Evolutionary conservation across 2,113 vertebrate species (phyloP).

Genomic region (Centropus bengalensis): DNA sequence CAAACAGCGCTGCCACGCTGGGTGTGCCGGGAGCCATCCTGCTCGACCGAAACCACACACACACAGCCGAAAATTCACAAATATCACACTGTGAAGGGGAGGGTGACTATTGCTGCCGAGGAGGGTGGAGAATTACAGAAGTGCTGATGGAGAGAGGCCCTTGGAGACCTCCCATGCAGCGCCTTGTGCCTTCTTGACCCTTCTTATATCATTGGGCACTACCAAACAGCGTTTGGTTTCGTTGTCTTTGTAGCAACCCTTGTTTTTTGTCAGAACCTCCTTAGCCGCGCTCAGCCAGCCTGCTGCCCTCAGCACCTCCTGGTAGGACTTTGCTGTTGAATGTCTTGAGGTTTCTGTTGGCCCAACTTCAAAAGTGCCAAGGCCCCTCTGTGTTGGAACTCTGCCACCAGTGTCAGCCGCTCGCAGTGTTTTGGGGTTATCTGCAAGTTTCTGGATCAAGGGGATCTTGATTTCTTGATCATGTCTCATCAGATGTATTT

Average conservation of each 20-base stretch:
- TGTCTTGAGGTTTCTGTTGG: neutral
- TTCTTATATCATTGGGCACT: neutral
- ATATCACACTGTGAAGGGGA: accelerated
- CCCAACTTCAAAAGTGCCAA: neutral
- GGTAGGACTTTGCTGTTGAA: neutral
- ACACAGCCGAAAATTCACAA: too few species aligned
- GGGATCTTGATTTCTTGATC: neutral
- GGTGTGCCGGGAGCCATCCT: too few species aligned
- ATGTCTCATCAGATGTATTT: neutral
- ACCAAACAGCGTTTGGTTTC: neutral
- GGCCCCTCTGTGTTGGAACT: neutral
- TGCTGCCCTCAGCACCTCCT: neutral
- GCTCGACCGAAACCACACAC: too few species aligned
- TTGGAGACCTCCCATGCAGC: neutral
- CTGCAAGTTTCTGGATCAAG: neutral
- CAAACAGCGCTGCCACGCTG: too few species aligned
- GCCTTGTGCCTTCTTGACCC: neutral
- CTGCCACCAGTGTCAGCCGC: neutral
- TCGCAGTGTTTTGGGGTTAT: neutral
- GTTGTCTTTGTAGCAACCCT: neutral
- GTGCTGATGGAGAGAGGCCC: neutral
- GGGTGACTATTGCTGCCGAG: neutral
- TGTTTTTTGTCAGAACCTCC: neutral
- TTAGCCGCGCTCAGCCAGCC: neutral
- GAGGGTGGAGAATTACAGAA: neutral